Conservation (phyloP, 1,140 invertebrate species). For the Cyclargus thomasi region DNA sequence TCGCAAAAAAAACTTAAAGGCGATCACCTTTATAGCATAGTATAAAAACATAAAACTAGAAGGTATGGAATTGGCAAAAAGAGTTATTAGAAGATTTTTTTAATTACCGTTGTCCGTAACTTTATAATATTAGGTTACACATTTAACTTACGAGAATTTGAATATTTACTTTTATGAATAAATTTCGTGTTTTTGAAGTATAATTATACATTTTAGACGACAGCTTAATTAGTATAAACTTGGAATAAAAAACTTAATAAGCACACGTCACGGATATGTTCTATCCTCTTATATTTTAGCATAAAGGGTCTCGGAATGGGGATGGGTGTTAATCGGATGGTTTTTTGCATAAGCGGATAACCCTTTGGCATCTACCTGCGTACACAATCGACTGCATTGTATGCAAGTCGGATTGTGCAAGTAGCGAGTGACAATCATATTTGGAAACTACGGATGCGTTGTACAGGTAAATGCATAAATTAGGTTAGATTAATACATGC, state of each 20-base stretch:
- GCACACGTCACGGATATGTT: conserved; percentile 46
- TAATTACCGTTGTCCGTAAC: no score
- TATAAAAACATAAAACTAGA: neutral
- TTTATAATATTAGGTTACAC: no score
- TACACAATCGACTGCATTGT: conserved; percentile 49
- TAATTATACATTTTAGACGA: neutral
- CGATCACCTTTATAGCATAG: neutral
- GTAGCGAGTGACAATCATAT: conserved; percentile 39
- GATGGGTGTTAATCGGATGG: conserved; percentile 67
- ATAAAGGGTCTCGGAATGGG: neutral
- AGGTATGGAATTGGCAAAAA: neutral
- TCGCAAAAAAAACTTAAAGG: neutral
- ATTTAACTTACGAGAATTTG: no score
- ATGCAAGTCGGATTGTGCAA: conserved; percentile 48
- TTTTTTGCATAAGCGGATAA: conserved; percentile 74
- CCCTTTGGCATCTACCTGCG: conserved; percentile 64
- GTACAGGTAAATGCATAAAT: neutral
- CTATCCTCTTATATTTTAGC: conserved; percentile 1
- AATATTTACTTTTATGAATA: no score
- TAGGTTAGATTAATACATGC: neutral
- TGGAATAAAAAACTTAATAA: conserved; percentile 24
- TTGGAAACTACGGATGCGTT: neutral
- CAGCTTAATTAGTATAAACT: neutral
- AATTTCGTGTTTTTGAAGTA: no score
- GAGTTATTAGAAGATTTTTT: no score